Evolutionary conservation across 2,797 vertebrate genomes (phyloP).

Genomic region (Esox lucius): DNA sequence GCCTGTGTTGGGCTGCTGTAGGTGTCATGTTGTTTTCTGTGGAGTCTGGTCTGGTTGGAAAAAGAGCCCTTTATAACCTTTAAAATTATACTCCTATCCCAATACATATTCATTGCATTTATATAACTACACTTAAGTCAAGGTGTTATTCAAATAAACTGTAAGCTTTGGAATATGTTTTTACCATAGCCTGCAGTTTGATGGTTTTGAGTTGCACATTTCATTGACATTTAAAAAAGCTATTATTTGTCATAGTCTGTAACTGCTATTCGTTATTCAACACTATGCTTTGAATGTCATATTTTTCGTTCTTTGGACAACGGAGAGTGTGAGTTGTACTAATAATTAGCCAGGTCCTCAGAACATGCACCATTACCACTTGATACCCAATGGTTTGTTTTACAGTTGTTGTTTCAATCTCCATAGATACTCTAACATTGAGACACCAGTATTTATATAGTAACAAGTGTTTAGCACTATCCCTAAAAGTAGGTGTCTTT

Average conservation of each 20-base stretch:
- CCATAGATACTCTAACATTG: conserved; percentile 46
- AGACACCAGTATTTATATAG: conserved; percentile 38
- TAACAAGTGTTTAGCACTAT: conserved; percentile 39
- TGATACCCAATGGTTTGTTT: conserved; percentile 35
- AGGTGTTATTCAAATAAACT: background rate
- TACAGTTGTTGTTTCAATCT: conserved; percentile 46
- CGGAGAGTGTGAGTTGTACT: conserved; percentile 6
- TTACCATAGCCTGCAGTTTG: background rate
- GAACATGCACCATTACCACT: conserved; percentile 6
- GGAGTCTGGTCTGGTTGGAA: no score
- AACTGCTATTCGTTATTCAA: background rate
- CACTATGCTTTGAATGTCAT: background rate
- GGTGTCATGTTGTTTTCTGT: no score
- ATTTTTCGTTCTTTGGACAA: background rate
- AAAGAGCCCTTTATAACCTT: conserved; percentile 43
- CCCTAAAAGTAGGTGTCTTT: conserved; percentile 29
- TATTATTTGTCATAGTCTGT: background rate
- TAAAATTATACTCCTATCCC: conserved; percentile 10
- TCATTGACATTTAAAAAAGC: background rate
- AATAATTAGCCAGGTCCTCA: conserved; percentile 11
- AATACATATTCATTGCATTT: background rate
- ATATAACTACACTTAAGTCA: background rate
- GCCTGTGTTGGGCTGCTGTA: no score
- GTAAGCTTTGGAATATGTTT: background rate
- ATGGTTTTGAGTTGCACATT: background rate